A percentile compares a stretch with the other conserved stretches of the same genome.
Evolutionary conservation across 2,113 vertebrate species (phyloP).

Genomic region (Oryzias woworae): DNA sequence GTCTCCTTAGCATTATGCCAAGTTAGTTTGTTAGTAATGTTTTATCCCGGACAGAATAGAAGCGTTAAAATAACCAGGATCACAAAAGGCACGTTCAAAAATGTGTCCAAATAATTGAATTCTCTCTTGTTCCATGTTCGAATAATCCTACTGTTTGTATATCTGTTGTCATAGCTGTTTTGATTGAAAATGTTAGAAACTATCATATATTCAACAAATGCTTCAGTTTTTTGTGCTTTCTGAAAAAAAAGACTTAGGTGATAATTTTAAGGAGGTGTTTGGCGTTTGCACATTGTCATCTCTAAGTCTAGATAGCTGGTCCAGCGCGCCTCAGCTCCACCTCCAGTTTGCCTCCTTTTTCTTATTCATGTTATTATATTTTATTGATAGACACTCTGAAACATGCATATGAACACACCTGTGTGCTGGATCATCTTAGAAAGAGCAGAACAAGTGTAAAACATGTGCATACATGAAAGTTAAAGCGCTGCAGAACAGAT

Average conservation of each 20-base stretch:
- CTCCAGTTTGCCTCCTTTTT: conserved; percentile 64
- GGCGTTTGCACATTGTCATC: not conserved
- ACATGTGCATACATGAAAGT: conserved; percentile 30
- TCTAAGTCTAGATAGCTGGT: not conserved
- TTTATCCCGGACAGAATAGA: too few species aligned
- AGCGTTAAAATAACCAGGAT: not conserved
- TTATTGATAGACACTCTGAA: conserved; percentile 64
- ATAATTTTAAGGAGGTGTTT: not conserved
- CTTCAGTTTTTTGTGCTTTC: not conserved
- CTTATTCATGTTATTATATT: conserved; percentile 70
- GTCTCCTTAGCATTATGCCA: conserved; percentile 13
- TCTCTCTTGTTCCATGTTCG: not conserved
- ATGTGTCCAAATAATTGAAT: not conserved
- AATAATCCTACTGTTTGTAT: not conserved
- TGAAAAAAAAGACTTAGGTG: not conserved
- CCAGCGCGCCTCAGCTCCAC: conserved; percentile 28
- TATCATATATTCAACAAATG: not conserved
- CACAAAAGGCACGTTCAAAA: conserved; percentile 7
- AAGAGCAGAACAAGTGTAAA: conserved; percentile 36
- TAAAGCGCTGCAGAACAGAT: conserved; percentile 9
- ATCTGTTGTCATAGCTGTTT: not conserved
- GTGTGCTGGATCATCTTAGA: conserved; percentile 42
- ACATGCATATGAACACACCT: conserved; percentile 21
- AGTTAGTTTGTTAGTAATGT: not conserved
- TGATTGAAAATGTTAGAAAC: not conserved